These are phyloP conservation scores for Pteromalus puparum DNA, from an alignment of 1,140 invertebrate species.

Conservation along the genomic window DNA sequence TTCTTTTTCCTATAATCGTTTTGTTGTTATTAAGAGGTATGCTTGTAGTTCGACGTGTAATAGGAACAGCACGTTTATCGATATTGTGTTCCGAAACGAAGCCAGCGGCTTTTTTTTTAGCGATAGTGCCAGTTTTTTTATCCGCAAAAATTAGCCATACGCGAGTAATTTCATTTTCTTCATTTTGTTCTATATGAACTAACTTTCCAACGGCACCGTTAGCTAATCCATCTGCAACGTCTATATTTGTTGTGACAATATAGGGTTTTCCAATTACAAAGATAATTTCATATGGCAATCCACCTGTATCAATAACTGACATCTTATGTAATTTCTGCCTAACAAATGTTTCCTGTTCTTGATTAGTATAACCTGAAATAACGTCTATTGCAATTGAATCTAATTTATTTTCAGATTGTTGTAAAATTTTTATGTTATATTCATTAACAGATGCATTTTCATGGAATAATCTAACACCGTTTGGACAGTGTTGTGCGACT, in stretches of 20 bases:
- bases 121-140: no score
- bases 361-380: slow-evolving; percentile 48
- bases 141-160: no score
- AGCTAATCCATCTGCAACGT: slow-evolving; percentile 64
- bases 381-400: slow-evolving; percentile 58
- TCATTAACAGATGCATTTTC: slow-evolving; percentile 50
- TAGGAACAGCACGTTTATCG: no score
- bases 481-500: slow-evolving; percentile 45
- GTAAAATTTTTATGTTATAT: slow-evolving; percentile 56
- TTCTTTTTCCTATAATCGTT: no score
- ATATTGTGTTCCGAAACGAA: no score
- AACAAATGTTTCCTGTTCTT: slow-evolving; percentile 51
- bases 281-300: slow-evolving; percentile 64
- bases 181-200: slow-evolving; percentile 61
- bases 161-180: slow-evolving; percentile 50
- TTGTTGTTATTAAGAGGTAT: no score
- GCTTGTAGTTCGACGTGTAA: no score
- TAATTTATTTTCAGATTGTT: slow-evolving; percentile 55
- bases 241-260: slow-evolving; percentile 67
- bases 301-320: slow-evolving; percentile 62
- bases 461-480: slow-evolving; percentile 57
- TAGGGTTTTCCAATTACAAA: slow-evolving; percentile 63
- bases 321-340: slow-evolving; percentile 65
- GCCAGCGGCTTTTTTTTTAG: no score
- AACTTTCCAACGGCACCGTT: slow-evolving; percentile 66